Percentiles rank a stretch among this genome's conserved stretches.
phyloP scores from a whole-genome alignment of 1,140 invertebrate species.

The Zaprionus davidi region DNA sequence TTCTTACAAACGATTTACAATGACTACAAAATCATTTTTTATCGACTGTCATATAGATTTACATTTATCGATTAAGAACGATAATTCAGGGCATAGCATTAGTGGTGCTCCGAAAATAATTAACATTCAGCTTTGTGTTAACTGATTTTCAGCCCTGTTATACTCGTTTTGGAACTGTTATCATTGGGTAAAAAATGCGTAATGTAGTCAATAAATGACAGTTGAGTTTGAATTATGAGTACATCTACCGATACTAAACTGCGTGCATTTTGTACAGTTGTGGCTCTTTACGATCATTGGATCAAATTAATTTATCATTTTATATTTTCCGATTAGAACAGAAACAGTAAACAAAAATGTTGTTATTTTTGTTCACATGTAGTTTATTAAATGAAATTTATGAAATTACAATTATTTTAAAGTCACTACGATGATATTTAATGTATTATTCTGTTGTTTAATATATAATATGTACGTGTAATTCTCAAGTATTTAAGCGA shows the following conservation, averaged over 20 bases:
- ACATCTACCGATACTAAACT: no score
- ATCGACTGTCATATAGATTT: background rate
- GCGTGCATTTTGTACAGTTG: no score
- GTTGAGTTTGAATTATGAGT: background rate
- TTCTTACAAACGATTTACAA: conserved; percentile 63
- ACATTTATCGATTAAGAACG: conserved; percentile 27
- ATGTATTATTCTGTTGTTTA: background rate
- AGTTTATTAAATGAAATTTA: background rate
- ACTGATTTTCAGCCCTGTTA: background rate
- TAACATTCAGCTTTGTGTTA: background rate
- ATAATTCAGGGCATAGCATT: conserved; percentile 7
- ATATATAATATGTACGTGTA: background rate
- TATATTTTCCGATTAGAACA: no score
- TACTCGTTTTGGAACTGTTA: background rate
- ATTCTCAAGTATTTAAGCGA: background rate
- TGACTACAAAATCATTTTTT: conserved; percentile 30
- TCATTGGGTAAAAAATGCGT: background rate
- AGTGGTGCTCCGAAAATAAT: background rate
- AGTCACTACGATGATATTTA: background rate
- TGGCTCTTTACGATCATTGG: no score
- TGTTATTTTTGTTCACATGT: no score
- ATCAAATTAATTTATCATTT: no score
- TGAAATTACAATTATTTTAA: background rate
- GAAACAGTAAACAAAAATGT: no score
- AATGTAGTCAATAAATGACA: background rate